These are phyloP conservation scores for Leptobrachium ailaonicum DNA, from an alignment of 2,113 vertebrate genomes.

Conservation along the genomic window DNA sequence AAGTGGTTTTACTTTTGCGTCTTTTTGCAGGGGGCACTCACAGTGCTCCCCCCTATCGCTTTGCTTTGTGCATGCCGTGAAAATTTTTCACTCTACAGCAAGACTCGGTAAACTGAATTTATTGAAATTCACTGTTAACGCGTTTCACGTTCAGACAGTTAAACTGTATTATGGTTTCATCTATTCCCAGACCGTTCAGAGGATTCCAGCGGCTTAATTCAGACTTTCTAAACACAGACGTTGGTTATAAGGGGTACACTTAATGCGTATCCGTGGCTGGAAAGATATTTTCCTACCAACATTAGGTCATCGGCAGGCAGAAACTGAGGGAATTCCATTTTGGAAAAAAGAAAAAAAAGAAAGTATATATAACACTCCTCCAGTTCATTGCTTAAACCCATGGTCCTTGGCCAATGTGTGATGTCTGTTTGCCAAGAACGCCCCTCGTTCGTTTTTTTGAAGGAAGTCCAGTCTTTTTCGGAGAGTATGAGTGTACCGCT, in stretches of 20 bases:
- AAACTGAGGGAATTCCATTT: slow-evolving; percentile 31
- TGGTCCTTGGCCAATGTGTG: slow-evolving; percentile 25
- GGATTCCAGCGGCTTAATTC: no score
- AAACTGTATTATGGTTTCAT: no score
- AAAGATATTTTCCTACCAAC: slow-evolving; percentile 23
- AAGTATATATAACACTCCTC: neutral
- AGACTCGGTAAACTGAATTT: no score
- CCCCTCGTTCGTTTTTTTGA: slow-evolving; percentile 25
- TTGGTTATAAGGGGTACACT: neutral
- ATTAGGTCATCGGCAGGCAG: slow-evolving; percentile 28
- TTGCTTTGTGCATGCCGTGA: no score
- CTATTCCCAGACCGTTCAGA: no score
- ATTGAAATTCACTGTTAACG: no score
- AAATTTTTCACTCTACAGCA: no score
- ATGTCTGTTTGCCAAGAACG: slow-evolving; percentile 1
- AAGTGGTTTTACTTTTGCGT: no score
- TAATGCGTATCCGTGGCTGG: slow-evolving; percentile 21
- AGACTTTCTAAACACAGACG: neutral
- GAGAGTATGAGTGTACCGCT: slow-evolving; percentile 28
- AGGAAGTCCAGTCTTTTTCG: slow-evolving; percentile 28
- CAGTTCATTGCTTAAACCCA: slow-evolving; percentile 14
- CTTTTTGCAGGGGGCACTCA: no score
- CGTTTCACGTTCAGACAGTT: no score
- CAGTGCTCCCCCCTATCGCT: no score
- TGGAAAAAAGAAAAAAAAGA: slow-evolving; percentile 18